Evolutionary conservation across 1,140 invertebrate species (phyloP).

Genomic region (Cephus cinctus): DNA sequence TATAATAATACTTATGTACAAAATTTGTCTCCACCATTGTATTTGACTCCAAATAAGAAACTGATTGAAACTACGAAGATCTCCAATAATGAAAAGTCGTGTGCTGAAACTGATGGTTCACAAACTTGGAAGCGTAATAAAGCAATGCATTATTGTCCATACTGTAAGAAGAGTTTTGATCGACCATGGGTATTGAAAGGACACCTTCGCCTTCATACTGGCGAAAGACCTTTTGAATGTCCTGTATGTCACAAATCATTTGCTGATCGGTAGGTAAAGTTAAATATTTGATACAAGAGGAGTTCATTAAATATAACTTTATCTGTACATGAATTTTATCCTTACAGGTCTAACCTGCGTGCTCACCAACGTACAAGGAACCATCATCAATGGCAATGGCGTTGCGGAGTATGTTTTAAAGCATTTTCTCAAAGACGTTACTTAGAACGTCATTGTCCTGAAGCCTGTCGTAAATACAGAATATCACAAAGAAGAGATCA

Average conservation of each 20-base stretch:
- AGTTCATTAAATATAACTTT: slow-evolving; percentile 1
- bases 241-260: slow-evolving; percentile 71
- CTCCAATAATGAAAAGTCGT: slow-evolving; percentile 14
- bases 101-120: slow-evolving; percentile 13
- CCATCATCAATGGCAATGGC: slow-evolving; percentile 69
- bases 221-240: slow-evolving; percentile 68
- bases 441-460: slow-evolving; percentile 68
- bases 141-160: slow-evolving; percentile 51
- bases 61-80: too few species aligned
- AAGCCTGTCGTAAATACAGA: slow-evolving; percentile 68
- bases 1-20: too few species aligned
- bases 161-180: slow-evolving; percentile 60
- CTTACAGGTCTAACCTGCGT: slow-evolving; percentile 65
- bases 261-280: slow-evolving; percentile 65
- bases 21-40: too few species aligned
- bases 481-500: slow-evolving; percentile 42
- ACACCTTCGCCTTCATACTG: slow-evolving; percentile 66
- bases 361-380: slow-evolving; percentile 69
- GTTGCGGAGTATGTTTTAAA: slow-evolving; percentile 65
- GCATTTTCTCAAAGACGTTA: slow-evolving; percentile 75
- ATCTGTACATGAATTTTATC: slow-evolving; percentile 6
- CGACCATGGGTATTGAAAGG: slow-evolving; percentile 71
- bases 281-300: background rate
- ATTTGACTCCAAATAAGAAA: too few species aligned
- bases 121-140: slow-evolving; percentile 47